Evolutionary conservation across 2,888 invertebrate genomes (phyloP).

Genomic region (Rhingia rostrata): DNA sequence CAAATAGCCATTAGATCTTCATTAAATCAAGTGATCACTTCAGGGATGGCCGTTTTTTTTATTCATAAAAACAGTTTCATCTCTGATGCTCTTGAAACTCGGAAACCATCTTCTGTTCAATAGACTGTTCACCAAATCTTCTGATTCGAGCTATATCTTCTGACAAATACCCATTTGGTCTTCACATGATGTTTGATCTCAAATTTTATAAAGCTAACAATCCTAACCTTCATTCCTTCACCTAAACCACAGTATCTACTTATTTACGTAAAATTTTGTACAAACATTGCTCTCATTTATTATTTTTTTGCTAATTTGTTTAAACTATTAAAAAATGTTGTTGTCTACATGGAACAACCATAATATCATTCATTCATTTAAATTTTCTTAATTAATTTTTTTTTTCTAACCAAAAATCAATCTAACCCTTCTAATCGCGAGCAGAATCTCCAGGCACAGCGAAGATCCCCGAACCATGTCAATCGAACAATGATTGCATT

Average conservation of each 20-base stretch:
- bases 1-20: no score
- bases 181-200: not conserved
- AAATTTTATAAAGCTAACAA: not conserved
- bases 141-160: no score
- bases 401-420: constrained; percentile 56
- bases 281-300: constrained; percentile 62
- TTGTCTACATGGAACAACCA: constrained; percentile 37
- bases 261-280: constrained; percentile 55
- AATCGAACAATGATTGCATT: constrained; percentile 92
- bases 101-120: no score
- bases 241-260: constrained; percentile 11
- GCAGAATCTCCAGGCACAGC: constrained; percentile 88
- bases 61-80: no score
- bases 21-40: no score
- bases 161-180: not conserved
- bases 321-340: not conserved
- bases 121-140: no score
- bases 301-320: constrained; percentile 9
- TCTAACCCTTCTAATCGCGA: constrained; percentile 63
- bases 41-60: no score
- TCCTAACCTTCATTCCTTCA: constrained; percentile 25
- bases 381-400: not conserved
- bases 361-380: constrained; percentile 52
- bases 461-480: constrained; percentile 90
- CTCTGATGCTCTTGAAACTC: no score